These are phyloP conservation scores for Regulus satrapa DNA, from an alignment of 2,113 vertebrate genomes.

Conservation along the genomic window DNA sequence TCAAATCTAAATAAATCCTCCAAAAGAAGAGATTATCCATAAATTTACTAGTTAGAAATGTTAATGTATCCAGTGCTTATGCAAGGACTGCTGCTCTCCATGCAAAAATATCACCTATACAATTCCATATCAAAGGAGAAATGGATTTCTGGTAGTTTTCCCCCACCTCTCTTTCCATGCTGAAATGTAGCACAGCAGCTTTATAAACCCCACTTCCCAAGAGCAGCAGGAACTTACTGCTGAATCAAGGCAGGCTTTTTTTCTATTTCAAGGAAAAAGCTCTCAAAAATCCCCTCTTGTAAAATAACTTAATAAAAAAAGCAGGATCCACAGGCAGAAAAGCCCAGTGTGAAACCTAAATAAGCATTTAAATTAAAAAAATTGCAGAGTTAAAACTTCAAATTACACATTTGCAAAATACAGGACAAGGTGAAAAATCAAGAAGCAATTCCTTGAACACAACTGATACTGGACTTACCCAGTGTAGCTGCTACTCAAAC, in stretches of 20 bases:
- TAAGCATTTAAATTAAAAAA: neutral
- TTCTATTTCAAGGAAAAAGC: neutral
- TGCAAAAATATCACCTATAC: neutral
- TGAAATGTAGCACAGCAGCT: neutral
- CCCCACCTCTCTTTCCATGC: neutral
- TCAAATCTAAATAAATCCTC: constrained; percentile 51
- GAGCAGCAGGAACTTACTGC: neutral
- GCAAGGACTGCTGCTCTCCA: neutral
- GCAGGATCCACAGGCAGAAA: neutral
- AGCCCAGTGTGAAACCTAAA: neutral
- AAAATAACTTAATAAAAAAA: neutral
- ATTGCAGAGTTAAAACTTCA: neutral
- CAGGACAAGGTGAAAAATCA: neutral
- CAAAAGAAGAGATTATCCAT: constrained; percentile 53
- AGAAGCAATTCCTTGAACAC: neutral
- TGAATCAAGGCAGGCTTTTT: neutral
- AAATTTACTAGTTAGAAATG: constrained; percentile 55
- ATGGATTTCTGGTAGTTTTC: neutral
- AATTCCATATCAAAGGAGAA: neutral
- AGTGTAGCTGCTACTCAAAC: neutral
- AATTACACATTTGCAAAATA: neutral
- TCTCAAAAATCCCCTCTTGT: neutral
- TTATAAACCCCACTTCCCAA: neutral
- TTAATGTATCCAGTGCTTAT: constrained; percentile 12
- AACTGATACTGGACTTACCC: neutral